A percentile compares a stretch with the other conserved stretches of the same genome.
Conservation (phyloP, 2,797 vertebrate genomes). For the Forpus xanthops region DNA sequence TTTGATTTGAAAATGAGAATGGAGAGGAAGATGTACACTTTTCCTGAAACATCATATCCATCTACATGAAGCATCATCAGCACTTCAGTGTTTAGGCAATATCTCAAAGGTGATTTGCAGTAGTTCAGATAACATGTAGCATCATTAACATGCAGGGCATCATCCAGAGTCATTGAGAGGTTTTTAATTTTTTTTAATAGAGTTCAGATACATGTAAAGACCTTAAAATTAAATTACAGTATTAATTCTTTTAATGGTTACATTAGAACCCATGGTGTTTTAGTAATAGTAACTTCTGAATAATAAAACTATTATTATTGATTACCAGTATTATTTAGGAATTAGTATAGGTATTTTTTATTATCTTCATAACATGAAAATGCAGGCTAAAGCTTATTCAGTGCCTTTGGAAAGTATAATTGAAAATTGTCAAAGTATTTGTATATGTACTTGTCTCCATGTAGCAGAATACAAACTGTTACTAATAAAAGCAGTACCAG, state of each 20-base stretch:
- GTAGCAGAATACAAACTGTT: background rate
- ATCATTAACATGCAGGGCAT: conserved; percentile 32
- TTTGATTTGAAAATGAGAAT: background rate
- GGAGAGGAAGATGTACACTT: background rate
- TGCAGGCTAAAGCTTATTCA: background rate
- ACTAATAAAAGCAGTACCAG: background rate
- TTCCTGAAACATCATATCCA: background rate
- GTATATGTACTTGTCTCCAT: background rate
- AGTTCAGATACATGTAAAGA: conserved; percentile 42
- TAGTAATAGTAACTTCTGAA: conserved; percentile 39
- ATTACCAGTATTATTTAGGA: conserved; percentile 44
- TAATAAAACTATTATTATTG: conserved; percentile 57
- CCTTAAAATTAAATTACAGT: conserved; percentile 60
- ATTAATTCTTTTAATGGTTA: conserved; percentile 48
- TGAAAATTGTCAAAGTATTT: background rate
- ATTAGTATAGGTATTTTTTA: conserved; percentile 10
- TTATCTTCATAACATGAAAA: background rate
- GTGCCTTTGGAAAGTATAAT: background rate
- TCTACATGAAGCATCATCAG: background rate
- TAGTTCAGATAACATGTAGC: background rate
- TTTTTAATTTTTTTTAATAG: conserved; percentile 63
- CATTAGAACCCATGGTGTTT: background rate
- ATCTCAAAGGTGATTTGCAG: conserved; percentile 30
- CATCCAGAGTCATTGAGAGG: conserved; percentile 19
- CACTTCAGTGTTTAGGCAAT: conserved; percentile 8